Evolutionary conservation across 1,140 invertebrate genomes (phyloP).

Genomic region (Zaprionus tsacasi): DNA sequence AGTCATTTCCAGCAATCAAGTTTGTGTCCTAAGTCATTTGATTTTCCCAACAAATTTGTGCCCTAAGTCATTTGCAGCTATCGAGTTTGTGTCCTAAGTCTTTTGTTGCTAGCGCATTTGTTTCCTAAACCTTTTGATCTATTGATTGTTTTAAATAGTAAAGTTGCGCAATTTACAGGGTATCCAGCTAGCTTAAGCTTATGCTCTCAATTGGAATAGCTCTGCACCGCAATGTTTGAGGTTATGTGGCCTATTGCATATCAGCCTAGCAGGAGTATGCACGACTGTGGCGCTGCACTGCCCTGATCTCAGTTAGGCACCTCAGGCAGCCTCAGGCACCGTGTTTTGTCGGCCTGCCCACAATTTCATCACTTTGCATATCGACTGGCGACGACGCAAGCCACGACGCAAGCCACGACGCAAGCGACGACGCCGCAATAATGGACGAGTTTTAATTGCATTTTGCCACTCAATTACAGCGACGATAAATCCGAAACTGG

Average conservation of each 20-base stretch:
- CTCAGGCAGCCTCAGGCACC: not conserved
- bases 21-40: not conserved
- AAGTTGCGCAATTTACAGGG: not conserved
- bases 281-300: not conserved
- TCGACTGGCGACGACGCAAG: not conserved
- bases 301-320: not conserved
- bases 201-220: not conserved
- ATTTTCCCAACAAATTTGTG: not conserved
- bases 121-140: not conserved
- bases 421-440: slow-evolving; percentile 13
- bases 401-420: not conserved
- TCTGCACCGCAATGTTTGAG: too few relatives aligned
- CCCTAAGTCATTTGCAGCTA: not conserved
- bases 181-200: not conserved
- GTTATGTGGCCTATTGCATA: too few relatives aligned
- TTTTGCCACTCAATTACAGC: slow-evolving; percentile 72
- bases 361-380: slow-evolving; percentile 29
- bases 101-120: not conserved
- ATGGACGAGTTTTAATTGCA: slow-evolving; percentile 69
- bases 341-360: not conserved
- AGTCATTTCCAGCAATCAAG: not conserved
- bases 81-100: not conserved
- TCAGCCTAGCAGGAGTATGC: not conserved
- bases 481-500: slow-evolving; percentile 61
- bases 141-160: not conserved